Conservation (phyloP, 2,888 invertebrate genomes). For the Microctonus aethiopoides region DNA sequence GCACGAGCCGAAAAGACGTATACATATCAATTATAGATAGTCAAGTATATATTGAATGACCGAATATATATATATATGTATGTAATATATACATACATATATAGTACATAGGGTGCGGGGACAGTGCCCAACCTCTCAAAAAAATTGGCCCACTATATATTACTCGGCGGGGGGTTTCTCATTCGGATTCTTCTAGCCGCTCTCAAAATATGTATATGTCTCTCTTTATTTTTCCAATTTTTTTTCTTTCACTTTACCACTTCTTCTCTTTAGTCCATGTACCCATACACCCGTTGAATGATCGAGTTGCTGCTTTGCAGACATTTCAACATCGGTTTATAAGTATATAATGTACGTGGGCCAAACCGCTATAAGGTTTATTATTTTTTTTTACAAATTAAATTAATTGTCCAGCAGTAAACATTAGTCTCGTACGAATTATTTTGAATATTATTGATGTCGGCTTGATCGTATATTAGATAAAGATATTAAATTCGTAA, state of each 20-base stretch:
- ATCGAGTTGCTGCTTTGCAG: neutral
- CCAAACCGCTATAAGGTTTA: conserved; percentile 45
- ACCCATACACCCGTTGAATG: neutral
- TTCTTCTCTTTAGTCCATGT: conserved; percentile 14
- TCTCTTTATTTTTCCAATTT: conserved; percentile 31
- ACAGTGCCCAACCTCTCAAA: conserved; percentile 62
- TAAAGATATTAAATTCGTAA: neutral
- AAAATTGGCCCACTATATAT: conserved; percentile 65
- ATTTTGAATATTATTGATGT: neutral
- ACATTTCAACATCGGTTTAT: neutral
- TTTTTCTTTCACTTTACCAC: conserved; percentile 28
- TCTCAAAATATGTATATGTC: conserved; percentile 1
- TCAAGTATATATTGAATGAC: conserved; percentile 24
- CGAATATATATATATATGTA: too few species aligned
- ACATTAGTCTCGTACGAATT: conserved; percentile 38
- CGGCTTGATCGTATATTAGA: neutral
- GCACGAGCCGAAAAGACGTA: conserved; percentile 59
- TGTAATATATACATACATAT: too few species aligned
- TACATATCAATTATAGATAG: conserved; percentile 64
- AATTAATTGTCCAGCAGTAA: conserved; percentile 61
- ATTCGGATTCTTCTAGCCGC: conserved; percentile 38
- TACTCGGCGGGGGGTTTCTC: conserved; percentile 62
- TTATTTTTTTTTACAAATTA: conserved; percentile 58
- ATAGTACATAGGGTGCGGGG: conserved; percentile 54
- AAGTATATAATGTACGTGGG: too few species aligned